Percentiles rank a stretch among this genome's conserved stretches.
Evolutionary conservation across 1,140 invertebrate species (phyloP).

Genomic region (Sitodiplosis mosellana): DNA sequence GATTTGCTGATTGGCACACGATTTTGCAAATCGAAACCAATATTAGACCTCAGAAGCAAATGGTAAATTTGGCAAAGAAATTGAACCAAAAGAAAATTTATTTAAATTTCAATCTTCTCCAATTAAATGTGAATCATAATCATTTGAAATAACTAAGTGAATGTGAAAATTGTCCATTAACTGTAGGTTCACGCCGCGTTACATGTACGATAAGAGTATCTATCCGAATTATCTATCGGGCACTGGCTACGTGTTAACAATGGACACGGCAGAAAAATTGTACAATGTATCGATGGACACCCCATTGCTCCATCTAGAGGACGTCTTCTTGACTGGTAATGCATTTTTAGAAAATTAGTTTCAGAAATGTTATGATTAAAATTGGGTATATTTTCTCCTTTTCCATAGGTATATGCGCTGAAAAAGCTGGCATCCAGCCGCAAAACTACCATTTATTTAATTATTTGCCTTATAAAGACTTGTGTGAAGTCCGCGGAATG

Average conservation of each 20-base stretch:
- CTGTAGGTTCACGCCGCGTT: conserved; percentile 60
- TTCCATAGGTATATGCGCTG: conserved; percentile 11
- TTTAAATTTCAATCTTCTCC: conserved; percentile 3
- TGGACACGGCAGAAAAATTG: conserved; percentile 41
- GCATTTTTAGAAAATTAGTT: conserved; percentile 4
- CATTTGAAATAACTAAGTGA: too few species aligned
- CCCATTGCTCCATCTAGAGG: conserved; percentile 60
- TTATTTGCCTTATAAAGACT: conserved; percentile 10
- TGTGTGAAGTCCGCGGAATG: conserved; percentile 17
- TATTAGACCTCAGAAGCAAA: conserved; percentile 51
- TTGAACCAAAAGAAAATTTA: not conserved
- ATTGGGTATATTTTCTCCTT: not conserved
- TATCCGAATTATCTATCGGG: conserved; percentile 72
- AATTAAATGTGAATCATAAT: too few species aligned
- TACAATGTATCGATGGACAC: conserved; percentile 48
- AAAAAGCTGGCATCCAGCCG: conserved; percentile 11
- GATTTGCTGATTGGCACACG: conserved; percentile 48
- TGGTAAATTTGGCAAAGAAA: conserved; percentile 31
- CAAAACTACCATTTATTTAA: conserved; percentile 18
- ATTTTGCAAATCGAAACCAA: conserved; percentile 52
- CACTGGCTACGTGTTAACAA: conserved; percentile 64
- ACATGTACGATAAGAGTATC: conserved; percentile 47
- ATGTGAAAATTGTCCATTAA: too few species aligned
- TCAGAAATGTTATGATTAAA: not conserved
- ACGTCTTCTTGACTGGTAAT: conserved; percentile 71